Conservation (phyloP, 1,140 invertebrate species). For the Drosophila sechellia region DNA sequence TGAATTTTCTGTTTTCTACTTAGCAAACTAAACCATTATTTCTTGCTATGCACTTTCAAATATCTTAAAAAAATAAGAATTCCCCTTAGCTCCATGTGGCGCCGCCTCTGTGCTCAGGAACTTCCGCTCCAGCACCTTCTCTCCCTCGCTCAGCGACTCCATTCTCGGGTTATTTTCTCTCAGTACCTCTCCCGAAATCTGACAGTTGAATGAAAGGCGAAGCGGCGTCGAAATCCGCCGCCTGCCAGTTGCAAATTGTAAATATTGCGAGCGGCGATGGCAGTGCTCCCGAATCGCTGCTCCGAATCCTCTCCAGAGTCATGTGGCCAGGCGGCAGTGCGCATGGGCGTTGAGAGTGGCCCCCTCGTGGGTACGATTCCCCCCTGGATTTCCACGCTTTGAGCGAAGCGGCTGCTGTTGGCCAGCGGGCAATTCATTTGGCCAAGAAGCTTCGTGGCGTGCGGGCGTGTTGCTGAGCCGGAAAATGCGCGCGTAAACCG, state of each 20-base stretch:
- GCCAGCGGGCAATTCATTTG: constrained; percentile 78
- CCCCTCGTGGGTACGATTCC: background rate
- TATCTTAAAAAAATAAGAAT: background rate
- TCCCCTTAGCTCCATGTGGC: constrained; percentile 16
- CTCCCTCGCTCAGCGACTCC: constrained; percentile 7
- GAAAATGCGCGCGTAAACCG: constrained; percentile 78
- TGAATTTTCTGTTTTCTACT: no score
- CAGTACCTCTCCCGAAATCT: constrained; percentile 25
- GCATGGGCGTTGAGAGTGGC: constrained; percentile 23
- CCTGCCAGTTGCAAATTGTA: constrained; percentile 64
- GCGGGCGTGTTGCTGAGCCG: constrained; percentile 68
- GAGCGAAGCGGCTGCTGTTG: constrained; percentile 37
- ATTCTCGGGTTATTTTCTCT: constrained; percentile 5
- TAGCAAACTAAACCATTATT: no score
- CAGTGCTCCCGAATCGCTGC: background rate
- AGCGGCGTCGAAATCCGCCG: constrained; percentile 37
- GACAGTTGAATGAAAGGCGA: constrained; percentile 64
- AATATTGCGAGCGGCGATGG: constrained; percentile 53
- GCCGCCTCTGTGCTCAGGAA: constrained; percentile 19
- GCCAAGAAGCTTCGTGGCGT: constrained; percentile 79
- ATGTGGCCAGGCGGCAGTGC: constrained; percentile 24
- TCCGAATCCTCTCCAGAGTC: constrained; percentile 14
- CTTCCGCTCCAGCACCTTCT: constrained; percentile 20
- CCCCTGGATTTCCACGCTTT: constrained; percentile 5
- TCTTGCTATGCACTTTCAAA: no score